Conservation (phyloP, 1,140 invertebrate genomes). For the Aradophagus sp. region DNA sequence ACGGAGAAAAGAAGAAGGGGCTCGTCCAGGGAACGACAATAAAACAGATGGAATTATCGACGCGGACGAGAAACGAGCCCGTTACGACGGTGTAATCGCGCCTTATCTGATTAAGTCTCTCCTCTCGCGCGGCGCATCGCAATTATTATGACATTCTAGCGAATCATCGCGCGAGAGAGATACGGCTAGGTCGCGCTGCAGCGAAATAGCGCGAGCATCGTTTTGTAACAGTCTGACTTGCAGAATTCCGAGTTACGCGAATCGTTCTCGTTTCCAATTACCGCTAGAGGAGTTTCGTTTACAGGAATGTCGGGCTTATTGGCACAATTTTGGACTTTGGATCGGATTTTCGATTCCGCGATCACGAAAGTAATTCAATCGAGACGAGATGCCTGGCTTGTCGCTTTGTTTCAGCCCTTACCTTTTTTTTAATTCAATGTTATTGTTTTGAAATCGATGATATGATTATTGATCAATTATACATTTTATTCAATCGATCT, state of each 20-base stretch:
- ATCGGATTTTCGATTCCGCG: too few relatives aligned
- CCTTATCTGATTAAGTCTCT: conserved; percentile 14
- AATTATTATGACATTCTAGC: conserved; percentile 38
- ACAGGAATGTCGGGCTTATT: conserved; percentile 8
- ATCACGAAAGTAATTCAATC: too few relatives aligned
- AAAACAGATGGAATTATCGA: too few relatives aligned
- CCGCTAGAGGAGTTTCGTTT: conserved; percentile 4
- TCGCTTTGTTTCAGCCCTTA: too few relatives aligned
- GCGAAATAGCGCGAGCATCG: conserved; percentile 18
- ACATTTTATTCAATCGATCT: too few relatives aligned
- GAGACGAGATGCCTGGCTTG: too few relatives aligned
- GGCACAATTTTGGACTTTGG: conserved; percentile 2
- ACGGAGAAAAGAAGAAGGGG: too few relatives aligned
- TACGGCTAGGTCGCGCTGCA: conserved; percentile 18
- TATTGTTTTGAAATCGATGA: too few relatives aligned
- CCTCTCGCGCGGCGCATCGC: conserved; percentile 5
- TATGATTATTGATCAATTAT: too few relatives aligned
- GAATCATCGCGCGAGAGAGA: conserved; percentile 40
- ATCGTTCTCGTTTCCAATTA: conserved; percentile 31
- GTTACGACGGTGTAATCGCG: conserved; percentile 1
- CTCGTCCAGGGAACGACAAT: too few relatives aligned
- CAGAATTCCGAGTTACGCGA: conserved; percentile 34
- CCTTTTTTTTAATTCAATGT: too few relatives aligned
- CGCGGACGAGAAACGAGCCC: too few relatives aligned
- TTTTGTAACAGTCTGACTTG: conserved; percentile 41